Base-by-base conservation (phyloP, 2,113 vertebrate species). In the Nothoprocta pentlandii region DNA sequence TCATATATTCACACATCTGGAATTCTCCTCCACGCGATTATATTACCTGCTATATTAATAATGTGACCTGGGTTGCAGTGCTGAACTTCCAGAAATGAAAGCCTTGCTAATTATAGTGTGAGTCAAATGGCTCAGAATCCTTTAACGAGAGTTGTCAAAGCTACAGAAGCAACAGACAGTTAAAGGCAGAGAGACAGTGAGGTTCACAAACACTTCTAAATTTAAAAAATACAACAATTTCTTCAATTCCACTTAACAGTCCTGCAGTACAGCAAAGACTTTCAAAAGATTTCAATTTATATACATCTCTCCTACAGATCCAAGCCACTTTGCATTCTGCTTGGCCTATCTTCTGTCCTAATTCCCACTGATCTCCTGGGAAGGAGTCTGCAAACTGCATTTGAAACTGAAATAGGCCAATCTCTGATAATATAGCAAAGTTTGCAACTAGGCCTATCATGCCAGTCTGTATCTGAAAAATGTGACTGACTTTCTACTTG, bases 311-410 rank as follows among this genome's bases (percentile, higher is more conserved):
- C 41, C 79, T 46, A 34, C 6, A 71, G 26, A 44, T 8, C 41
- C 9, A 41, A 7, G 3, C 42, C 20, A 11, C 3, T 26, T n/a
- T 36, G 54, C 1, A 0, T 30, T 22, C 26, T 19, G 3, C 42
- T 30, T 32, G 28, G 34, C 28, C 34, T 42, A 2, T 58, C 64
- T 89, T n/a, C 53, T 49, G 64, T 22, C 30, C 25, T n/a, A 19
- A 68, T 26, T 19, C 39, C 54, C 42, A 7, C 36, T 54, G 10
- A 8, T 34, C 41, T 68, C 36, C 16, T 36, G 30, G 22, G 61
- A 16, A 54, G n/a, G 28, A 61, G 56, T 53, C 15, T 22, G 32
- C 34, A 30, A 93, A 4, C 30, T 46, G 47, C 41, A 39, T 39
- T 56, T 36, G 17, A 26, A 71, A 25, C 12, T 61, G 30, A 23